Base-by-base conservation (phyloP, 1,140 invertebrate species). In the Tetramorium parvispinum region DNA sequence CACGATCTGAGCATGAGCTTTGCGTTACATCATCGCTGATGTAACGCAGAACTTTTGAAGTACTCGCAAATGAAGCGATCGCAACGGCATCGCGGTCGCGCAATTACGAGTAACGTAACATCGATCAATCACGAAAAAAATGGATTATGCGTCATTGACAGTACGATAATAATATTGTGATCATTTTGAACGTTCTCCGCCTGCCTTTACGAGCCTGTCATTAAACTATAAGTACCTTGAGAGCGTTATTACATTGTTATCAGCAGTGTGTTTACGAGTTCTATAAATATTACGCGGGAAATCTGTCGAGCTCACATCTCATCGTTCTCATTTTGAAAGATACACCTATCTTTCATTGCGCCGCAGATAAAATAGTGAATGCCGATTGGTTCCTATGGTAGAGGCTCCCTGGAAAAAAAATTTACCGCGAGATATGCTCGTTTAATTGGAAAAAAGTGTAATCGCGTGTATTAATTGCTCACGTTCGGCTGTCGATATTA, bases 191-290 rank as follows among this genome's bases (percentile, higher is more conserved):
- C 37, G 61, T 40, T 66, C 49, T 66, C n/a, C 77, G 27, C 4
- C 61, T 37, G 32, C 18, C 63, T 81, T 53, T 55, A 70, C 37
- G 65, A 70, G 40, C 7, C n/a, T 40, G 78, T 55, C 37, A 81
- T 70, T 68, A 70, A 81, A 70, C 32, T 43, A 68, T 16, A 27
- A 68, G 66, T 59, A 53, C 13, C 11, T 37, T 21, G 13, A 57
- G 27, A 46, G 18, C 51, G 63, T 51, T 43, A 43, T 75, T 75
- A 40, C 79, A 37, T 83, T 40, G 57, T 59, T 59, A 83, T 83
- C 53, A 43, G 43, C 40, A 24, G 27, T 24, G 51, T 46, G 24
- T 61, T 49, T 59, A 32, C 40, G 13, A 75, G 21, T 43, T 71
- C 16, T 51, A 51, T 59, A 75, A 83, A 83, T 75, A 83, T 65